Percentiles rank a stretch among this genome's conserved stretches.
Evolutionary conservation across 2,888 invertebrate genomes (phyloP).

Genomic region (Mesodorylaimus sp.): DNA sequence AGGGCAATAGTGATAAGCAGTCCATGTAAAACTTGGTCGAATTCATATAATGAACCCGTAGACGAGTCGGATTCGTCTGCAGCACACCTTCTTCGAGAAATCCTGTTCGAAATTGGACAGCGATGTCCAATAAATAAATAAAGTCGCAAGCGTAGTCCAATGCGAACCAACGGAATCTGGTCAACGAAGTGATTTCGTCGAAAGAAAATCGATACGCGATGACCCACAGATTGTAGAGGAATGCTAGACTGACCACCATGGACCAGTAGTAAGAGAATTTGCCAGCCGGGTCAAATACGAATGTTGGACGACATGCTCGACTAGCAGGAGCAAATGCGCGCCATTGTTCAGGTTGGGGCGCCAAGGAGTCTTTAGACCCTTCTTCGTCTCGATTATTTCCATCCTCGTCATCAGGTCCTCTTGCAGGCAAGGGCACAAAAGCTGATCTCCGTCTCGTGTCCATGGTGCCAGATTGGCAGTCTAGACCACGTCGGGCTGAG

Average conservation of each 20-base stretch:
- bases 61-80: conserved; percentile 78
- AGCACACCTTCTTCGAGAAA: conserved; percentile 92
- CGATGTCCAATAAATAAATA: conserved; percentile 81
- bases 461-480: no score
- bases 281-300: conserved; percentile 95
- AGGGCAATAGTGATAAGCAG: conserved; percentile 84
- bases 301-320: conserved; percentile 45
- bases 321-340: no score
- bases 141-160: conserved; percentile 91
- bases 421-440: no score
- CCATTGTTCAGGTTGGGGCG: no score
- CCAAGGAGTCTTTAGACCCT: no score
- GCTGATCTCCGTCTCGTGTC: no score
- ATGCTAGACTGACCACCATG: conserved; percentile 83
- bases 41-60: conserved; percentile 92
- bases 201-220: conserved; percentile 97
- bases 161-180: conserved; percentile 81
- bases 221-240: conserved; percentile 90
- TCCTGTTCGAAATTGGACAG: conserved; percentile 90
- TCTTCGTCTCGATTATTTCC: no score
- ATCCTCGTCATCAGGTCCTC: no score
- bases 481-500: no score
- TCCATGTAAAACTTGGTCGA: conserved; percentile 93
- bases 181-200: conserved; percentile 58
- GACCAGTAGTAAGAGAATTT: conserved; percentile 91